phyloP scores from a whole-genome alignment of 2,888 invertebrate genomes.

The Didymodactylos carnosus region DNA sequence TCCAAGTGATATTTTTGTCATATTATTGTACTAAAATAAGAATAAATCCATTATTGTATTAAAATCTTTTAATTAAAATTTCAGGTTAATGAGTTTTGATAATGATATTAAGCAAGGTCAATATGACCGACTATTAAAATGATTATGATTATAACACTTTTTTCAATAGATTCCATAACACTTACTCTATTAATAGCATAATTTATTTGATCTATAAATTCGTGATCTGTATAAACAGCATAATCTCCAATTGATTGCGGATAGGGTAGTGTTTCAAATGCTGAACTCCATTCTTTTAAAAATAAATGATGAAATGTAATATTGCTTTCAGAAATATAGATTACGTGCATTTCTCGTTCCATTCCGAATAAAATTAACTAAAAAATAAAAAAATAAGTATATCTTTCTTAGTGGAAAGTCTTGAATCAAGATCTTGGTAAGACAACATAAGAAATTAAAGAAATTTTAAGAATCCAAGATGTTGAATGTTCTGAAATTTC shows the following conservation, averaged over 20 bases:
- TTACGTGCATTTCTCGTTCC: slow-evolving; percentile 39
- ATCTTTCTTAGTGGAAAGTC: not conserved
- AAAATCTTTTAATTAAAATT: no score
- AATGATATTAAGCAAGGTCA: no score
- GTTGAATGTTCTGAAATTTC: no score
- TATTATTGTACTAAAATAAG: slow-evolving; percentile 45
- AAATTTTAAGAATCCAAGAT: no score
- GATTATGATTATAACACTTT: no score
- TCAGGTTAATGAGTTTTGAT: no score
- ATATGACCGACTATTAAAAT: no score
- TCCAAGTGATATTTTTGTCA: slow-evolving; percentile 55
- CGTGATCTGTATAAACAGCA: slow-evolving; percentile 61
- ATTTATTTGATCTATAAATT: slow-evolving; percentile 61
- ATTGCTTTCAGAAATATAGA: slow-evolving; percentile 74
- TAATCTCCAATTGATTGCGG: slow-evolving; percentile 73
- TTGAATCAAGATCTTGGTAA: no score
- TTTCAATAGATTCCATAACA: no score
- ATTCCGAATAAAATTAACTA: slow-evolving; percentile 65
- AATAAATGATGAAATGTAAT: slow-evolving; percentile 79
- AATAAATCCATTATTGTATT: no score
- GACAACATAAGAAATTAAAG: no score
- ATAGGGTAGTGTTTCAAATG: slow-evolving; percentile 65
- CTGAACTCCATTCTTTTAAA: slow-evolving; percentile 56
- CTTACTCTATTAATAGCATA: slow-evolving; percentile 45
- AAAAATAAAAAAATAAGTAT: slow-evolving; percentile 1